Conservation (phyloP, 2,113 vertebrate species). For the Steatornis caripensis region DNA sequence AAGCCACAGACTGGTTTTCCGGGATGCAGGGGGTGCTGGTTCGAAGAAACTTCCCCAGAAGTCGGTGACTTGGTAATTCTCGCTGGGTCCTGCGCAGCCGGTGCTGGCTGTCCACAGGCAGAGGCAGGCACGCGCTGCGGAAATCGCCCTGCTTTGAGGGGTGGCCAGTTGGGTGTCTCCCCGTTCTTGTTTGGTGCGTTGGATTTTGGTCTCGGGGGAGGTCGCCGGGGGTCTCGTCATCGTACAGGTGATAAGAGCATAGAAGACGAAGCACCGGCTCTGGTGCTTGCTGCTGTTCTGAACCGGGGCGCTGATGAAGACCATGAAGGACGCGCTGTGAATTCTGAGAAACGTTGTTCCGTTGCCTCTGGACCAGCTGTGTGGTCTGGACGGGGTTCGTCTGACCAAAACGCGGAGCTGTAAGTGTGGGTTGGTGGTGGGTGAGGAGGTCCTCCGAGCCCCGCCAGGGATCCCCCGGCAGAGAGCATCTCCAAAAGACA, state of each 20-base stretch:
- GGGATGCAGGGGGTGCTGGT: fast-evolving
- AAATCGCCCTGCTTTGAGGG: neutral
- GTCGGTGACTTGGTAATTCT: neutral
- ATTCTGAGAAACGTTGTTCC: neutral
- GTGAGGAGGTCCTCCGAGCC: neutral
- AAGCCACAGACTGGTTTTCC: neutral
- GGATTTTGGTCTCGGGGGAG: neutral
- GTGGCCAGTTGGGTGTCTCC: neutral
- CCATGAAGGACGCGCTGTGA: neutral
- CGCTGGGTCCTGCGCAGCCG: neutral
- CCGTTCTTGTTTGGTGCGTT: fast-evolving
- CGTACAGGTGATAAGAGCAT: neutral
- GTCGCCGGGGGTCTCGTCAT: fast-evolving
- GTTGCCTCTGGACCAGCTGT: neutral
- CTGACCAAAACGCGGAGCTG: fast-evolving
- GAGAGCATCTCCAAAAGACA: neutral
- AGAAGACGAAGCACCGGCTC: neutral
- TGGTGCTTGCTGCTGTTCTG: neutral
- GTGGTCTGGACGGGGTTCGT: neutral
- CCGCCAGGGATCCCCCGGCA: neutral
- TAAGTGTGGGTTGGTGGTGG: no score
- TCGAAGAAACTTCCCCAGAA: neutral
- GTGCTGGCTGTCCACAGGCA: neutral
- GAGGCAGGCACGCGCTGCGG: neutral
- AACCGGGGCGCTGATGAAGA: neutral